Evolutionary conservation across 2,113 vertebrate genomes (phyloP).

Genomic region (Ailurus styani): DNA sequence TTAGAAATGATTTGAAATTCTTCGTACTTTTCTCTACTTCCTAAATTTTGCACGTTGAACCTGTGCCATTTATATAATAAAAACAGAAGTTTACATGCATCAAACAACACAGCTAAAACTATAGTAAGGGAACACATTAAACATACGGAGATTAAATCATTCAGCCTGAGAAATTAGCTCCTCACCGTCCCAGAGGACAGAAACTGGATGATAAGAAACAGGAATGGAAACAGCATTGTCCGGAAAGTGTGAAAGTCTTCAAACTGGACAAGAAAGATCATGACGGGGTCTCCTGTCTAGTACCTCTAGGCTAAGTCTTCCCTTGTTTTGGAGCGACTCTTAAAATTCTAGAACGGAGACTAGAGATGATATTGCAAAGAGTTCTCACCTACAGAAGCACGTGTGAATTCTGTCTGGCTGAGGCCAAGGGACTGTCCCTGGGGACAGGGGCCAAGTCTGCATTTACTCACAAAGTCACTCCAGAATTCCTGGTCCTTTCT

Average conservation of each 20-base stretch:
- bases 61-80: not conserved
- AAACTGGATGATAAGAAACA: not conserved
- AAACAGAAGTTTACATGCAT: not conserved
- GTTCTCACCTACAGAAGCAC: not conserved
- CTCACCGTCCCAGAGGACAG: not conserved
- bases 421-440: rapidly evolving
- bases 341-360: not conserved
- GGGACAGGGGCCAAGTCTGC: rapidly evolving
- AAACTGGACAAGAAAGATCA: not conserved
- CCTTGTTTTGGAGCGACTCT: not conserved
- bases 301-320: not conserved
- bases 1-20: not conserved
- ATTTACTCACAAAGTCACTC: not conserved
- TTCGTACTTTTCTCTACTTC: not conserved
- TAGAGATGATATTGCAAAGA: no score
- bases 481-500: not conserved
- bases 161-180: not conserved
- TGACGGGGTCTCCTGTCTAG: not conserved
- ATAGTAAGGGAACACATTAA: not conserved
- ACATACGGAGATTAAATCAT: not conserved
- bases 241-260: not conserved
- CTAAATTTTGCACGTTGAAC: not conserved
- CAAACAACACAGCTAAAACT: not conserved
- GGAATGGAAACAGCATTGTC: not conserved
- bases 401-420: not conserved